Conservation (phyloP, 2,888 invertebrate species). For the Siphonodentalium dalli region DNA sequence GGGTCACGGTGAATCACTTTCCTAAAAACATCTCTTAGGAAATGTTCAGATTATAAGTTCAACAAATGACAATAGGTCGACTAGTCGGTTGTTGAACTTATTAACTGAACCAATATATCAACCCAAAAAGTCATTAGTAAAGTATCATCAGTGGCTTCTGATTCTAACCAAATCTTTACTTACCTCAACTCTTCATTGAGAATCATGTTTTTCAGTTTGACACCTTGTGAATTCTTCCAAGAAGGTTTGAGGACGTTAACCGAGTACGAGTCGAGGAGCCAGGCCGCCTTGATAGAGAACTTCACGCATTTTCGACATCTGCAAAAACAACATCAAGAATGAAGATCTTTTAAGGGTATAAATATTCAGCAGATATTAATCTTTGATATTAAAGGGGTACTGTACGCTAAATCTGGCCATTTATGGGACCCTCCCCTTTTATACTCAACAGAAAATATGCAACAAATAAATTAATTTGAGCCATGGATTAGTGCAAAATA, state of each 20-base stretch:
- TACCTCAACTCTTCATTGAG: constrained; percentile 74
- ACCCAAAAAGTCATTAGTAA: not conserved
- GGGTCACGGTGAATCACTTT: no score
- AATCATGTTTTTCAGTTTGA: constrained; percentile 78
- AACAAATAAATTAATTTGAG: no score
- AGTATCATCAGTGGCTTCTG: not conserved
- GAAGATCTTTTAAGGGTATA: no score
- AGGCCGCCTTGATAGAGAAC: constrained; percentile 94
- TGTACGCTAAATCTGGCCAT: no score
- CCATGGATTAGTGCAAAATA: no score
- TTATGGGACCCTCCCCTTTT: no score
- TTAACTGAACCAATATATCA: not conserved
- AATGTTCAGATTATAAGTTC: no score
- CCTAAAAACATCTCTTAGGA: not conserved
- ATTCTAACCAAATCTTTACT: constrained; percentile 1
- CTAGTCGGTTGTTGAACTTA: not conserved
- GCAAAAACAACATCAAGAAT: constrained; percentile 20
- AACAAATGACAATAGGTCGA: no score
- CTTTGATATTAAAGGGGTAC: no score
- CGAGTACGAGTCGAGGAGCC: constrained; percentile 89
- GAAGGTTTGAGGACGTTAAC: constrained; percentile 75
- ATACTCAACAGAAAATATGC: no score
- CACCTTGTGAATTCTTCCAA: constrained; percentile 76
- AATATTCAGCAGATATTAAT: no score
- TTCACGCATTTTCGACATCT: constrained; percentile 93